phyloP scores from a whole-genome alignment of 2,113 vertebrate genomes.

The Rhinoptilus africanus region DNA sequence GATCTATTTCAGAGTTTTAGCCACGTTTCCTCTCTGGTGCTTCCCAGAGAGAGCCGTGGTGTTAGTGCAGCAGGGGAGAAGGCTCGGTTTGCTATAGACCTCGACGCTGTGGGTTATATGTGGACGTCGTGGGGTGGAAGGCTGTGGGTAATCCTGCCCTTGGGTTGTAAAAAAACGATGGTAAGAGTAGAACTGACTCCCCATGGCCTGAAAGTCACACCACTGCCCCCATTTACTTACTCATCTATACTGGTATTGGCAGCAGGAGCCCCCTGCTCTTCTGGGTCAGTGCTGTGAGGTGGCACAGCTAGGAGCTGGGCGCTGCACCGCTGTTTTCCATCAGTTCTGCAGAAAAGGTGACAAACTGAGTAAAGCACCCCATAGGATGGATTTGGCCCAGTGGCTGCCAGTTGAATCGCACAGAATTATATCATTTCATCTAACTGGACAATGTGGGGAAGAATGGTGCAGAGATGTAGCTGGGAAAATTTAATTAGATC shows the following conservation, averaged over 20 bases:
- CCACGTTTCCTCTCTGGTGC: background rate
- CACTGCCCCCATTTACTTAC: background rate
- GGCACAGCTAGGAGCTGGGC: background rate
- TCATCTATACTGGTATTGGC: background rate
- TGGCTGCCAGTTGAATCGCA: background rate
- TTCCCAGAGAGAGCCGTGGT: background rate
- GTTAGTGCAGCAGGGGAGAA: background rate
- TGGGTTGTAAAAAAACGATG: background rate
- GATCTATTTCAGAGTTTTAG: background rate
- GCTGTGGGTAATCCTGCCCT: background rate
- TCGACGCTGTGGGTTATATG: accelerated
- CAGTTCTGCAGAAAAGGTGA: background rate
- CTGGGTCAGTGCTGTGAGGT: background rate
- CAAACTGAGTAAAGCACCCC: background rate
- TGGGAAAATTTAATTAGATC: background rate
- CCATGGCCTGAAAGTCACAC: background rate
- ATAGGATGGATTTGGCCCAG: background rate
- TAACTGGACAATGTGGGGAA: background rate
- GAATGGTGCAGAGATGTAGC: background rate
- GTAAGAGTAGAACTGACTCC: background rate
- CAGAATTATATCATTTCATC: background rate
- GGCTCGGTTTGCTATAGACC: background rate
- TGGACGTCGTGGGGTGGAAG: background rate
- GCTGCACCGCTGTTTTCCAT: background rate
- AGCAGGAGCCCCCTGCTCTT: background rate